A percentile compares a stretch with the other conserved stretches of the same genome.
Conservation (phyloP, 2,113 vertebrate species). For the Bombycilla garrulus region DNA sequence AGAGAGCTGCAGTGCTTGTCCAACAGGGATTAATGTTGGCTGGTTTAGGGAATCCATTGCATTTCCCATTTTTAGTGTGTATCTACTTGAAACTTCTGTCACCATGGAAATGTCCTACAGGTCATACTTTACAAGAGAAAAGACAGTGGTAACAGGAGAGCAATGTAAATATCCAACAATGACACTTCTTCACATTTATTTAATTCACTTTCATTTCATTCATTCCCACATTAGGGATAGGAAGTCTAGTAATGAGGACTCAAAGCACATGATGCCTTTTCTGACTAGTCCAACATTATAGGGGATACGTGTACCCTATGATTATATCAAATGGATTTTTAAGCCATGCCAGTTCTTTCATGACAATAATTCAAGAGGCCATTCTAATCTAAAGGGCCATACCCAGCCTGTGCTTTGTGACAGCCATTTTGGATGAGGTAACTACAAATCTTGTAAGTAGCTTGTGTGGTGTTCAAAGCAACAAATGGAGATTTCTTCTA, state of each 20-base stretch:
- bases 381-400: background rate
- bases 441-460: background rate
- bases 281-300: accelerated
- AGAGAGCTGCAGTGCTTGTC: background rate
- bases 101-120: background rate
- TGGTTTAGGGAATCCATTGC: background rate
- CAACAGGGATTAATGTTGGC: background rate
- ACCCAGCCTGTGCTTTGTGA: background rate
- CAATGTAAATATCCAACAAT: background rate
- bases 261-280: background rate
- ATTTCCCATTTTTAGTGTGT: background rate
- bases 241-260: background rate
- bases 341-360: background rate
- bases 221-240: background rate
- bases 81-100: background rate
- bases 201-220: background rate
- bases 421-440: accelerated
- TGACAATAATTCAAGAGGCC: background rate
- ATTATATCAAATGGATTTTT: background rate
- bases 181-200: background rate
- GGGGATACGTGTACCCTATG: accelerated
- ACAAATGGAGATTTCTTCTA: background rate
- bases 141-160: background rate
- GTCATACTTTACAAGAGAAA: background rate
- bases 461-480: background rate